phyloP scores from a whole-genome alignment of 30 jellyfish, hydroid and myxozoan genomes.

The Catostylus mosaicus region DNA sequence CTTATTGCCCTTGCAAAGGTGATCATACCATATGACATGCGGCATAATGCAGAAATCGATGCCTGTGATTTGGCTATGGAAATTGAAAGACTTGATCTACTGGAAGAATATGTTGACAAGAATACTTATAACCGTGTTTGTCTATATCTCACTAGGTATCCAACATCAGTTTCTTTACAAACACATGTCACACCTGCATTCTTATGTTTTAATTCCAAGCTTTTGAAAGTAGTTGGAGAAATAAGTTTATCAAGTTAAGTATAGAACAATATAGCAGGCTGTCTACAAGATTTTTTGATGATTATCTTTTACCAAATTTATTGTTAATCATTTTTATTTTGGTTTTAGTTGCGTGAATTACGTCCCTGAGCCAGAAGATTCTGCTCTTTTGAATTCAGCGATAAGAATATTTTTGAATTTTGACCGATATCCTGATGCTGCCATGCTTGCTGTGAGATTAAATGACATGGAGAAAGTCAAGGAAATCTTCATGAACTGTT shows the following conservation, averaged over 20 bases:
- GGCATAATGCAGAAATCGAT: slow-evolving; percentile 96
- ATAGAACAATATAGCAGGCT: too few relatives aligned
- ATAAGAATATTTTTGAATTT: slow-evolving; percentile 69
- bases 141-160: slow-evolving; percentile 80
- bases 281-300: too few relatives aligned
- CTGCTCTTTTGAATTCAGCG: slow-evolving; percentile 85
- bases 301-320: background rate
- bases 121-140: slow-evolving; percentile 89
- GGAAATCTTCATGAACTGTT: slow-evolving; percentile 68
- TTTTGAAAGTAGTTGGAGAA: too few relatives aligned
- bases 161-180: background rate
- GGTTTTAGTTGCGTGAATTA: slow-evolving; percentile 82
- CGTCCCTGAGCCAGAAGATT: slow-evolving; percentile 96
- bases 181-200: background rate
- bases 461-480: slow-evolving; percentile 85
- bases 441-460: slow-evolving; percentile 79
- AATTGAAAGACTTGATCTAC: slow-evolving; percentile 81
- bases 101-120: slow-evolving; percentile 84
- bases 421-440: slow-evolving; percentile 87
- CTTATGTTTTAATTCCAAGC: too few relatives aligned
- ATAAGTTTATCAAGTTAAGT: too few relatives aligned
- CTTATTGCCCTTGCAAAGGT: slow-evolving; percentile 76
- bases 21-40: slow-evolving; percentile 91
- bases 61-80: slow-evolving; percentile 99
- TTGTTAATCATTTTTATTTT: background rate